Conservation (phyloP, 2,888 invertebrate genomes). For the Operophtera brumata region DNA sequence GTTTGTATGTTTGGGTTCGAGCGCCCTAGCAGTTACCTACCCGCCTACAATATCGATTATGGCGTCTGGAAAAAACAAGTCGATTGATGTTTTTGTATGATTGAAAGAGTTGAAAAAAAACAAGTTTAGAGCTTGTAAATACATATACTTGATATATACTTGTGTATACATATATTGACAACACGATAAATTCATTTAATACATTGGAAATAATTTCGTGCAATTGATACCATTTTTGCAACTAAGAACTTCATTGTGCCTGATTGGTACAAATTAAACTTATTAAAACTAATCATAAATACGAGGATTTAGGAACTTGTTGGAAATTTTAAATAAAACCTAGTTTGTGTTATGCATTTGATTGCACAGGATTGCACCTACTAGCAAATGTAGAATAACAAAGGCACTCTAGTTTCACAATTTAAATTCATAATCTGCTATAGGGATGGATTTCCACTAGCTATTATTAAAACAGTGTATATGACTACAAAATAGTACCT, state of each 20-base stretch:
- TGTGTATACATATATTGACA: constrained; percentile 30
- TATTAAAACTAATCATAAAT: constrained; percentile 7
- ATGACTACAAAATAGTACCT: constrained; percentile 1
- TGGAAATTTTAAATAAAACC: constrained; percentile 3
- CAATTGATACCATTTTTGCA: background rate
- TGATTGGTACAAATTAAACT: background rate
- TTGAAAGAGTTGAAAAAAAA: constrained; percentile 19
- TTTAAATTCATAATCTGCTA: too few relatives aligned
- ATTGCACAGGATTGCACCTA: constrained; percentile 1
- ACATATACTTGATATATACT: constrained; percentile 19
- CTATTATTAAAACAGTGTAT: background rate
- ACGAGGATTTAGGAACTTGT: constrained; percentile 17
- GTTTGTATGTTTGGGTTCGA: too few relatives aligned
- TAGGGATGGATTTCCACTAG: background rate
- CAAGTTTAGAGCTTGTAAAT: constrained; percentile 30
- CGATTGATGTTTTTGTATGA: too few relatives aligned
- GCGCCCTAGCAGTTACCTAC: too few relatives aligned
- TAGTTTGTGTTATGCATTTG: background rate
- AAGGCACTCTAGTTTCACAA: background rate
- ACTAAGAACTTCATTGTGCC: background rate
- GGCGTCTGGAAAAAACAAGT: too few relatives aligned
- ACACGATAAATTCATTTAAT: constrained; percentile 20
- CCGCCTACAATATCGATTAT: too few relatives aligned
- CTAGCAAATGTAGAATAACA: constrained; percentile 1
- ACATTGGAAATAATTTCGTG: background rate